Evolutionary conservation across 2,888 invertebrate species (phyloP).

Genomic region (Lepetodrilus schrolli): DNA sequence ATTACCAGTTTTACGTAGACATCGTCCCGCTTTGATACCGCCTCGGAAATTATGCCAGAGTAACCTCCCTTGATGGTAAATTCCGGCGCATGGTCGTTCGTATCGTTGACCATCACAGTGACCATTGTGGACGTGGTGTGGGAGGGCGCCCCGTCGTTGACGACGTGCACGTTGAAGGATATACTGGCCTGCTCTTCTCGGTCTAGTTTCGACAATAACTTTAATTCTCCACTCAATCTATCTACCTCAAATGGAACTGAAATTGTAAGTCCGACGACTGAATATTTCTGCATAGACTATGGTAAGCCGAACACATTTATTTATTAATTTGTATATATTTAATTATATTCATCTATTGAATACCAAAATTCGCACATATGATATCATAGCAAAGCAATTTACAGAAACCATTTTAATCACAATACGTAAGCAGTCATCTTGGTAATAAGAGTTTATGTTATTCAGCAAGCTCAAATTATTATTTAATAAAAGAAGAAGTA

Average conservation of each 20-base stretch:
- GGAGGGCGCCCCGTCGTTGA: conserved; percentile 30
- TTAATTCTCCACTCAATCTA: conserved; percentile 13
- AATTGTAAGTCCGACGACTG: background rate
- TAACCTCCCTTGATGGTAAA: conserved; percentile 32
- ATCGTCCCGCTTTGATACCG: background rate
- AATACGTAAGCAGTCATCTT: too few relatives aligned
- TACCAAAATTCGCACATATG: too few relatives aligned
- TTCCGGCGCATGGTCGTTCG: conserved; percentile 26
- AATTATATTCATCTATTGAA: too few relatives aligned
- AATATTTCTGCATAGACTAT: too few relatives aligned
- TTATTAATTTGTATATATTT: too few relatives aligned
- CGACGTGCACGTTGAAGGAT: conserved; percentile 15
- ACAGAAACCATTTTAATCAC: too few relatives aligned
- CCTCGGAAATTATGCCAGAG: conserved; percentile 29
- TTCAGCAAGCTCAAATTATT: too few relatives aligned
- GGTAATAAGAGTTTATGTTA: too few relatives aligned
- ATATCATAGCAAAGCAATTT: too few relatives aligned
- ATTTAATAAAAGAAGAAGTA: too few relatives aligned
- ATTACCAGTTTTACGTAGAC: conserved; percentile 15
- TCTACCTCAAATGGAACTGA: conserved; percentile 18
- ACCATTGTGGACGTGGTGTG: conserved; percentile 31
- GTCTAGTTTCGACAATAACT: conserved; percentile 1
- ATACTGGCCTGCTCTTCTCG: conserved; percentile 15
- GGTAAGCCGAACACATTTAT: too few relatives aligned
- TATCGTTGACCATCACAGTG: conserved; percentile 29